Evolutionary conservation across 2,888 invertebrate species (phyloP).

Genomic region (Hedychridium roseum): DNA sequence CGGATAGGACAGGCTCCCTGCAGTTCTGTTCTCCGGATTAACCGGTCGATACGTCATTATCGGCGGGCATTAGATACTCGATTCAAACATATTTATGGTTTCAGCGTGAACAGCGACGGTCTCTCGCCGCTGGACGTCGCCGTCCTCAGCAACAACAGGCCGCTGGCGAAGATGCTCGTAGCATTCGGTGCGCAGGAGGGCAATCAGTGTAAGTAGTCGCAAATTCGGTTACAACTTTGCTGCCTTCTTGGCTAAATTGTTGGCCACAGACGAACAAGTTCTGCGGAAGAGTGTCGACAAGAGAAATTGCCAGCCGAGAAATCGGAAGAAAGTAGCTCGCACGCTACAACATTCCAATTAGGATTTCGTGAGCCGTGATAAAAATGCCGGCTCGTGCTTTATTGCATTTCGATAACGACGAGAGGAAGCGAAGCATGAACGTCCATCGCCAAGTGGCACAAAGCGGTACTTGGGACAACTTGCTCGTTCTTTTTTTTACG

Average conservation of each 20-base stretch:
- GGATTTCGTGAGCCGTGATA: slow-evolving; percentile 29
- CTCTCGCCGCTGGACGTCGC: slow-evolving; percentile 93
- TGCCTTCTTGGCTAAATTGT: not conserved
- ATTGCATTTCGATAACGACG: slow-evolving; percentile 19
- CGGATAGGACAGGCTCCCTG: too few species aligned
- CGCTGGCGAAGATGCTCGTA: slow-evolving; percentile 89
- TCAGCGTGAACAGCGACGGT: slow-evolving; percentile 87
- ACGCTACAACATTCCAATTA: slow-evolving; percentile 27
- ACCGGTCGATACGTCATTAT: too few species aligned
- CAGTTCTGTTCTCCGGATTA: too few species aligned
- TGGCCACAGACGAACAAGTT: not conserved
- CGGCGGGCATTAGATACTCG: too few species aligned
- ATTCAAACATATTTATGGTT: too few species aligned
- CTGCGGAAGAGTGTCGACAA: slow-evolving; percentile 1
- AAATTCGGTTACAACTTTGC: slow-evolving; percentile 6
- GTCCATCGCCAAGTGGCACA: too few species aligned
- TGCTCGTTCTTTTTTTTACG: too few species aligned
- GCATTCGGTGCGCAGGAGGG: slow-evolving; percentile 87
- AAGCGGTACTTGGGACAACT: too few species aligned
- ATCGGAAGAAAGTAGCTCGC: too few species aligned
- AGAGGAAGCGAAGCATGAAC: too few species aligned
- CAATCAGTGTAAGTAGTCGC: slow-evolving; percentile 77
- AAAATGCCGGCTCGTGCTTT: slow-evolving; percentile 31
- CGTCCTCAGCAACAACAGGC: slow-evolving; percentile 87
- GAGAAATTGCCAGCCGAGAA: slow-evolving; percentile 4